A percentile compares a stretch with the other conserved stretches of the same genome.
Evolutionary conservation across 2,888 invertebrate species (phyloP).

Genomic region (Platypus cylindrus): DNA sequence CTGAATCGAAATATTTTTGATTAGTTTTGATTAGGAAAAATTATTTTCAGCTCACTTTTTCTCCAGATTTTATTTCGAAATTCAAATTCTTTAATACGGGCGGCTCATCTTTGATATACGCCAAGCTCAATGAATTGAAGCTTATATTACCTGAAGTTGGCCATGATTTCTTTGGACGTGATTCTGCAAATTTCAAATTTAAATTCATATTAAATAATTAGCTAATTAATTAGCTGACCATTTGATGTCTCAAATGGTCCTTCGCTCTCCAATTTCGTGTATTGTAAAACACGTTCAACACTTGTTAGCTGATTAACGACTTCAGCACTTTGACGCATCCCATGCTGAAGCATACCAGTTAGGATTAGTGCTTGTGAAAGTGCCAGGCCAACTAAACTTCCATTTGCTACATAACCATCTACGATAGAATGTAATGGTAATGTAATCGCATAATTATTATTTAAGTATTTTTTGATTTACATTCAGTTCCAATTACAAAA

Average conservation of each 20-base stretch:
- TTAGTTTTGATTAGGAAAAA: background rate
- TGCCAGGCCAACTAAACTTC: slow-evolving; percentile 26
- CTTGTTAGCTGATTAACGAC: slow-evolving; percentile 61
- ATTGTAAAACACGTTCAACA: slow-evolving; percentile 72
- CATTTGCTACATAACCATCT: slow-evolving; percentile 16
- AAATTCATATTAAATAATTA: slow-evolving; percentile 32
- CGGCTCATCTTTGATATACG: slow-evolving; percentile 47
- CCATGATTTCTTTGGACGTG: slow-evolving; percentile 42
- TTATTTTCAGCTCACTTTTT: slow-evolving; percentile 40
- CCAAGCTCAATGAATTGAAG: slow-evolving; percentile 48
- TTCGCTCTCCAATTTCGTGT: slow-evolving; percentile 59
- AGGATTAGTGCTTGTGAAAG: slow-evolving; percentile 44
- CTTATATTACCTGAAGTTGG: slow-evolving; percentile 45
- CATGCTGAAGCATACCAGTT: slow-evolving; percentile 72
- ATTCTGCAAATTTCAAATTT: no score
- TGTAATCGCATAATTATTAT: no score
- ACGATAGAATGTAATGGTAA: no score
- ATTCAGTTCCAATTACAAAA: slow-evolving; percentile 32
- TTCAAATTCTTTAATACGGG: slow-evolving; percentile 58
- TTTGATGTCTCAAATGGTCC: slow-evolving; percentile 44
- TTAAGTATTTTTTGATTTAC: slow-evolving; percentile 13
- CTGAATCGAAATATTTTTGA: slow-evolving; percentile 31
- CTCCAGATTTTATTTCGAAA: slow-evolving; percentile 46
- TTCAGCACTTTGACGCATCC: slow-evolving; percentile 68
- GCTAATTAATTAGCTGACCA: slow-evolving; percentile 12